phyloP scores from a whole-genome alignment of 1,140 invertebrate species.

The Caenorhabditis briggsae region DNA sequence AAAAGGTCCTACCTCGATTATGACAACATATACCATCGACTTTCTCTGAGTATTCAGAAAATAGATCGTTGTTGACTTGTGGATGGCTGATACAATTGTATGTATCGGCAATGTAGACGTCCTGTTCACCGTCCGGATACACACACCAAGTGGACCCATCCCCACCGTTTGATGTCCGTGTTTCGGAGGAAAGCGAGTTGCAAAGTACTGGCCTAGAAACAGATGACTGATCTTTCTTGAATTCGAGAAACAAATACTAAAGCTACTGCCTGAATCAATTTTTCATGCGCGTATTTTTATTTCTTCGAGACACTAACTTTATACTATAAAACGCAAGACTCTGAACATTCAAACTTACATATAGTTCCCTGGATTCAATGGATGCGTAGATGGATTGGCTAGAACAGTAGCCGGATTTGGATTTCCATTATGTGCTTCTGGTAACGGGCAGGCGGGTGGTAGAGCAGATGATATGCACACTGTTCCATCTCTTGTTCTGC shows the following conservation, averaged over 20 bases:
- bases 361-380: constrained; percentile 72
- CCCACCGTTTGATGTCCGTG: constrained; percentile 69
- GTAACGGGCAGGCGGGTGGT: constrained; percentile 73
- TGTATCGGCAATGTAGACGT: constrained; percentile 74
- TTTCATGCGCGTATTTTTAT: too few species aligned
- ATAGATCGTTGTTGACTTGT: constrained; percentile 72
- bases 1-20: constrained; percentile 59
- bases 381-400: constrained; percentile 74
- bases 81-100: constrained; percentile 77
- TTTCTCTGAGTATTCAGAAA: constrained; percentile 73
- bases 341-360: constrained; percentile 61
- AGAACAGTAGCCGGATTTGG: constrained; percentile 75
- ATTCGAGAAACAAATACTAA: too few species aligned
- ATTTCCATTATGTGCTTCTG: constrained; percentile 74
- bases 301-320: too few species aligned
- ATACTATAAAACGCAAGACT: too few species aligned
- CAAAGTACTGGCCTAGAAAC: constrained; percentile 70
- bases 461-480: constrained; percentile 71
- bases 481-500: constrained; percentile 74
- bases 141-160: constrained; percentile 75
- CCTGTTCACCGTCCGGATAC: constrained; percentile 74
- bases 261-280: too few species aligned
- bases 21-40: constrained; percentile 76
- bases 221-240: too few species aligned
- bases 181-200: constrained; percentile 71